Evolutionary conservation across 2,888 invertebrate genomes (phyloP), one percentile per base, ranked within the genome.

Genomic region (Hydroisotoma schaefferi): DNA sequence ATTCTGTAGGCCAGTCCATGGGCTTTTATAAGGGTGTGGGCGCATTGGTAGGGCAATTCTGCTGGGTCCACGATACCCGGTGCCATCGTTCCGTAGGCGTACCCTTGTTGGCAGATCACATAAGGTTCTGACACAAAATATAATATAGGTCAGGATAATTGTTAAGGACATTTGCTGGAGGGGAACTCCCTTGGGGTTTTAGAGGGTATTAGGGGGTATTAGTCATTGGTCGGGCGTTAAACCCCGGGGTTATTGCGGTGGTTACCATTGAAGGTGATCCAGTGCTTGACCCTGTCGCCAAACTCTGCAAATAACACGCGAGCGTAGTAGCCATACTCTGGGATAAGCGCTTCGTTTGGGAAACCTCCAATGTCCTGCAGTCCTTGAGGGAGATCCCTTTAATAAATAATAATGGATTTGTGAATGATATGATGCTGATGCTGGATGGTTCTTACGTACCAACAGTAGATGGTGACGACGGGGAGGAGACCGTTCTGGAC

Each of bases 401-500:
- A 81, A 70, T 78, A 80, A 0, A 81, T 33, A 15, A 33, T 10
- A 33, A 33, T 8, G 12, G 0, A 83, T 83, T 10, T 82, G 33
- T 10, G 33, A 33, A 33, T 33, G 8, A 33, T 33, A 33, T 33
- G 8, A 33, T 33, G 15, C 8, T 15, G 15, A 33, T 33, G 15
- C 8, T 33, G 8, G 8, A 15, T 15, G 8, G 33, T 33, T 33
- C 8, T 33, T 33, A 10, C 15, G 8, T 15, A 10, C 43, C 53
- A 53, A 23, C 27, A 37, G 18, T 53, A 53, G 8, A 53, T 18
- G 55, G 56, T 70, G 47, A 84, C 80, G 61, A 84, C 74, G 0
- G 87, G 86, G 56, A 77, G 75, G 57, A 87, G 84, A 15, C 79
- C 80, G 55, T 80, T 78, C 1, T 76, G 78, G 6, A 85, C 67